phyloP scores from a whole-genome alignment of 2,113 vertebrate genomes.

The Merops nubicus region DNA sequence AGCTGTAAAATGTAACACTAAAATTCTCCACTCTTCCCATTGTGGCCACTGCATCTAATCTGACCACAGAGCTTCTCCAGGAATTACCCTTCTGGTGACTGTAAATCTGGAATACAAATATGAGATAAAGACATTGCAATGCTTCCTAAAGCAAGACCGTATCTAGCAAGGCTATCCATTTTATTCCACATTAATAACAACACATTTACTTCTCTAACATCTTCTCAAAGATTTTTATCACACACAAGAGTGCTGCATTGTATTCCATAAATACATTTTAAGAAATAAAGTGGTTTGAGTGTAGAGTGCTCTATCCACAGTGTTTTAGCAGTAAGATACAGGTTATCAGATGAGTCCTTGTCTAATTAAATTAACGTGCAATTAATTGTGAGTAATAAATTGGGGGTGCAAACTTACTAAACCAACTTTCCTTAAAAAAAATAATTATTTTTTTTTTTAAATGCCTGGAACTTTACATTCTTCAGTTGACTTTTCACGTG shows the following conservation, averaged over 20 bases:
- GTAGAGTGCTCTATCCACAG: not conserved
- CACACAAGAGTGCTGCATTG: not conserved
- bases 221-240: not conserved
- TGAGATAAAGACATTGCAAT: not conserved
- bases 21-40: not conserved
- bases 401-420: not conserved
- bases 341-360: not conserved
- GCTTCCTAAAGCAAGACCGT: not conserved
- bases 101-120: slow-evolving; percentile 1
- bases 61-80: not conserved
- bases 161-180: not conserved
- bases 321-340: not conserved
- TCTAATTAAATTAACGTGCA: not conserved
- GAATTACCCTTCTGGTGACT: not conserved
- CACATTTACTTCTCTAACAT: not conserved
- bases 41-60: not conserved
- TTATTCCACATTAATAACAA: not conserved
- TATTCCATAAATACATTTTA: not conserved
- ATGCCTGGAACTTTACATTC: not conserved
- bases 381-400: not conserved
- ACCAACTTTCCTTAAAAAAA: rapidly evolving
- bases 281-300: not conserved
- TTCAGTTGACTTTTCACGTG: not conserved
- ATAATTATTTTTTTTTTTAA: not conserved
- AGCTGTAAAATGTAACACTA: not conserved